These are phyloP conservation scores for Anoplophora glabripennis DNA, from an alignment of 1,140 invertebrate genomes.

Conservation along the genomic window DNA sequence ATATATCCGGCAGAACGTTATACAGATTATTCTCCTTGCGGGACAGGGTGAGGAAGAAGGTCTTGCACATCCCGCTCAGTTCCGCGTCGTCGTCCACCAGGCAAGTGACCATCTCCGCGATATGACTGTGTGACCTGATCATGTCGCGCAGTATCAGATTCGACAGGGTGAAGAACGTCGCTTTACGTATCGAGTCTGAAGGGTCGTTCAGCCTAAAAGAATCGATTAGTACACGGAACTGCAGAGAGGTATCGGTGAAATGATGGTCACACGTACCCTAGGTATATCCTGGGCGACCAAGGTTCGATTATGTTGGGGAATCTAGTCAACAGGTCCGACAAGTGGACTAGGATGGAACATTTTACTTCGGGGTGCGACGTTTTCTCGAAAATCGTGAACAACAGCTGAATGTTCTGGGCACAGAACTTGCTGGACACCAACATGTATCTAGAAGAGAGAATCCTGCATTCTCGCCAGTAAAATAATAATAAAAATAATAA, in stretches of 20 bases:
- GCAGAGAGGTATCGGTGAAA: no score
- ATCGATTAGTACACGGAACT: no score
- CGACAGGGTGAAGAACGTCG: conserved; percentile 80
- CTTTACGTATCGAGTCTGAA: conserved; percentile 69
- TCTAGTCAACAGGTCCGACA: conserved; percentile 81
- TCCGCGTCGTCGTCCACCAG: conserved; percentile 74
- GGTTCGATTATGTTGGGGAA: conserved; percentile 93
- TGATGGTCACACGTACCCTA: conserved; percentile 57
- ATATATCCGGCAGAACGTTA: conserved; percentile 92
- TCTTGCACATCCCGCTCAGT: conserved; percentile 68
- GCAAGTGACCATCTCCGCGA: conserved; percentile 86
- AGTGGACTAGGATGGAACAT: conserved; percentile 79
- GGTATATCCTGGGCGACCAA: conserved; percentile 86
- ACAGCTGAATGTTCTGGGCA: conserved; percentile 71
- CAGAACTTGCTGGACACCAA: conserved; percentile 80
- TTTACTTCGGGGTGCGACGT: conserved; percentile 70
- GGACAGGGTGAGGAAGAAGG: conserved; percentile 83
- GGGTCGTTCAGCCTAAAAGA: conserved; percentile 70
- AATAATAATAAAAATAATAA: no score
- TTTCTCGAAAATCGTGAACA: conserved; percentile 84
- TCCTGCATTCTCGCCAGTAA: no score
- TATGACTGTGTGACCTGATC: conserved; percentile 91
- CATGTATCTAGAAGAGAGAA: conserved; percentile 67
- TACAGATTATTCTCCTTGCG: conserved; percentile 90
- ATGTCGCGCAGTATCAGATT: conserved; percentile 92